These are phyloP conservation scores for Patiria miniata DNA, from an alignment of 35 echinoderm and acorn worm genomes.

Conservation along the genomic window DNA sequence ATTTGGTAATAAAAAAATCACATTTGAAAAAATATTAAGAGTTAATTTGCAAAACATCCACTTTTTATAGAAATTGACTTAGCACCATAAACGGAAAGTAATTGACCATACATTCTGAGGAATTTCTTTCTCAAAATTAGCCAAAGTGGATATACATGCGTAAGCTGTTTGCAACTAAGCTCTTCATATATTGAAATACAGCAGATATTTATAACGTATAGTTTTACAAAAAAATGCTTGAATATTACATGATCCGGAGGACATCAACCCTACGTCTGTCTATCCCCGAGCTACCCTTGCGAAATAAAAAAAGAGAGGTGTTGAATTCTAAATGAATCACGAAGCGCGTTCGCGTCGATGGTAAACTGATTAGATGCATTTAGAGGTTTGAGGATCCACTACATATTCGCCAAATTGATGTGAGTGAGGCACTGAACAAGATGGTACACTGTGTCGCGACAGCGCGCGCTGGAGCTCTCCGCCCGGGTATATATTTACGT, in stretches of 20 bases:
- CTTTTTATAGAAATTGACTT: too few species aligned
- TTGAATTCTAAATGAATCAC: slow-evolving; percentile 23
- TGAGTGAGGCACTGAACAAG: neutral
- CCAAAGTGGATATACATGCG: too few species aligned
- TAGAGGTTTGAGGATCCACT: neutral
- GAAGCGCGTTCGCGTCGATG: neutral
- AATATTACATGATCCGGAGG: neutral
- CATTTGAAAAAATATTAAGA: too few species aligned
- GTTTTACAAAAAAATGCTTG: too few species aligned
- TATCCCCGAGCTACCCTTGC: neutral
- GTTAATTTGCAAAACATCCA: too few species aligned
- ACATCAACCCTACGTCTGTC: neutral
- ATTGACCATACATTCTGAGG: too few species aligned
- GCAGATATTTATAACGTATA: too few species aligned
- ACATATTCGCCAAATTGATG: slow-evolving; percentile 19
- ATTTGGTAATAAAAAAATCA: too few species aligned
- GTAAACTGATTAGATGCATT: slow-evolving; percentile 29
- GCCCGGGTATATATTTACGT: neutral
- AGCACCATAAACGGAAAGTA: too few species aligned
- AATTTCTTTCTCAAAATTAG: too few species aligned
- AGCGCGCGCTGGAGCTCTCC: neutral
- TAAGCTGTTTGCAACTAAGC: too few species aligned
- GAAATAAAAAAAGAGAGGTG: neutral
- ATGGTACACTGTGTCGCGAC: neutral
- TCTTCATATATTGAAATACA: too few species aligned